These are phyloP conservation scores for Phasia obesa DNA, from an alignment of 2,888 invertebrate species.

Conservation along the genomic window DNA sequence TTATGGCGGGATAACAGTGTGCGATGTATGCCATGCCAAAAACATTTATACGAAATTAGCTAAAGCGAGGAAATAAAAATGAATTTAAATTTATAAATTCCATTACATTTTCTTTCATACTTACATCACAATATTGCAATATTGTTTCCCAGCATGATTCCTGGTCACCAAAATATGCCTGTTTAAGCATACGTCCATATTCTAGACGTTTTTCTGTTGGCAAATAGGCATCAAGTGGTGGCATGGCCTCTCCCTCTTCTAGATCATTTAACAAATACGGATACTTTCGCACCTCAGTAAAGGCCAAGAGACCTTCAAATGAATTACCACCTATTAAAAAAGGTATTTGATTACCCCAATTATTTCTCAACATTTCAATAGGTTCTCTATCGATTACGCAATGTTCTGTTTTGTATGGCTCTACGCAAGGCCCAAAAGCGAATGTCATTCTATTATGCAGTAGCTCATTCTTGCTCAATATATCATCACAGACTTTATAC, in stretches of 20 bases:
- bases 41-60: conserved; percentile 81
- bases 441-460: conserved; percentile 77
- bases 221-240: conserved; percentile 79
- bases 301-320: conserved; percentile 80
- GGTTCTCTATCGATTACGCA: conserved; percentile 80
- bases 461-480: conserved; percentile 79
- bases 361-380: conserved; percentile 79
- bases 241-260: conserved; percentile 78
- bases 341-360: conserved; percentile 81
- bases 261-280: conserved; percentile 76
- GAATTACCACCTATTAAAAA: conserved; percentile 81
- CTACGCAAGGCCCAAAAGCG: conserved; percentile 79
- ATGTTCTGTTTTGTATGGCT: conserved; percentile 78
- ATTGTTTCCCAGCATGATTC: conserved; percentile 80
- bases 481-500: conserved; percentile 78
- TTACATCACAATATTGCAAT: conserved; percentile 81
- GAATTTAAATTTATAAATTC: too few relatives aligned
- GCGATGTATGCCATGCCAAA: conserved; percentile 82
- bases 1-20: conserved; percentile 78
- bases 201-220: conserved; percentile 76
- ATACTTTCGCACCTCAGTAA: conserved; percentile 79
- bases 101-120: conserved; percentile 56
- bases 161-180: conserved; percentile 82
- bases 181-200: conserved; percentile 81
- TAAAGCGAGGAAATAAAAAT: conserved; percentile 54